Percentiles rank a stretch among this genome's conserved stretches.
phyloP scores from a whole-genome alignment of 2,113 vertebrate genomes.

The Mus musculus region DNA sequence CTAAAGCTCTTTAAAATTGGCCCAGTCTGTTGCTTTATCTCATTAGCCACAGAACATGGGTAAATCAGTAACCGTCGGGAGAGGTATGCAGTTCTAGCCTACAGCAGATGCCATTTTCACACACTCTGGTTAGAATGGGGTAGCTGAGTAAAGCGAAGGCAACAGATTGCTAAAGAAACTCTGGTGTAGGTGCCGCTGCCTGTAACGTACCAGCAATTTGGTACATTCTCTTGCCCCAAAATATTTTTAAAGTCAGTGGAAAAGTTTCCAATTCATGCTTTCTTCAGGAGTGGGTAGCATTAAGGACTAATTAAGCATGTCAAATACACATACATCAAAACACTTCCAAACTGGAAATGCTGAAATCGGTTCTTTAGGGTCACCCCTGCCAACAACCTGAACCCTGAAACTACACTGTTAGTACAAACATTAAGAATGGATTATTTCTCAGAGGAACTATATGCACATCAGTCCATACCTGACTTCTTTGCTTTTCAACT shows the following conservation, averaged over 20 bases:
- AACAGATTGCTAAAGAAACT: background rate
- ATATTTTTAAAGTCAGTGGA: conserved; percentile 28
- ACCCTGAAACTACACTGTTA: background rate
- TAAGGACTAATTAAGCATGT: conserved; percentile 10
- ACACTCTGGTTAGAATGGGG: too few relatives aligned
- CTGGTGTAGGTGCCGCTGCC: too few relatives aligned
- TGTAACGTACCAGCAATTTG: background rate
- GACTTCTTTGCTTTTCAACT: conserved; percentile 91
- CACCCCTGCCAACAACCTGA: background rate
- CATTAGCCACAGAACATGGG: too few relatives aligned
- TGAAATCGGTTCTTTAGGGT: background rate
- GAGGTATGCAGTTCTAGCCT: too few relatives aligned
- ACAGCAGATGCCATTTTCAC: too few relatives aligned
- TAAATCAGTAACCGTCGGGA: too few relatives aligned
- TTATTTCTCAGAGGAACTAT: conserved; percentile 36
- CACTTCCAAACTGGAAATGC: conserved; percentile 7
- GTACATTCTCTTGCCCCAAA: background rate
- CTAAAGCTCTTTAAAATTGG: too few relatives aligned
- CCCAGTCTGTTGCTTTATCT: too few relatives aligned
- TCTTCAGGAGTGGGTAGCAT: background rate
- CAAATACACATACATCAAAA: background rate
- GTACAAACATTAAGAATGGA: conserved; percentile 13
- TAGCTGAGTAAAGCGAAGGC: too few relatives aligned
- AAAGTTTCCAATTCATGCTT: conserved; percentile 44
- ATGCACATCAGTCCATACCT: conserved; percentile 85